phyloP scores from a whole-genome alignment of 2,888 invertebrate species.

The Drosophila multiciliata region DNA sequence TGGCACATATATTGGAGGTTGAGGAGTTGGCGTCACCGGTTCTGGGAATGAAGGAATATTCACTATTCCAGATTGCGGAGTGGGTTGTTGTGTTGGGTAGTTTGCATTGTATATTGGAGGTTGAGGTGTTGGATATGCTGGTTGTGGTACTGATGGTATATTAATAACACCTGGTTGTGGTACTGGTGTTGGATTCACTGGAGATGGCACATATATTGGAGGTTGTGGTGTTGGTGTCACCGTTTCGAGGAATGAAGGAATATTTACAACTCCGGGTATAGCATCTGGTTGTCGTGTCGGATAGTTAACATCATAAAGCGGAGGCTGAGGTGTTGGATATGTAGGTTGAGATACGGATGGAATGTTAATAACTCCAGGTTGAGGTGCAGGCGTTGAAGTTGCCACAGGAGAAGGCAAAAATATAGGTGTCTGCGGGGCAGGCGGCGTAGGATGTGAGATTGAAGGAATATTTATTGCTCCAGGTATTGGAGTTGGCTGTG shows the following conservation, averaged over 20 bases:
- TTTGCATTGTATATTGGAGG: slow-evolving; percentile 34
- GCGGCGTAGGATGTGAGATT: slow-evolving; percentile 8
- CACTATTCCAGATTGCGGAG: slow-evolving; percentile 32
- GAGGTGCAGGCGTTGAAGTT: slow-evolving; percentile 14
- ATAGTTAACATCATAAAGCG: slow-evolving; percentile 50
- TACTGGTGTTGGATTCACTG: slow-evolving; percentile 5
- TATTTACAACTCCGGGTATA: slow-evolving; percentile 39
- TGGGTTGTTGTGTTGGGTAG: slow-evolving; percentile 15
- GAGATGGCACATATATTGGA: slow-evolving; percentile 19
- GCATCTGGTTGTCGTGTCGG: slow-evolving; percentile 12
- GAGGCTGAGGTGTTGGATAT: slow-evolving; percentile 36
- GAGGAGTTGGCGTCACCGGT: slow-evolving; percentile 13
- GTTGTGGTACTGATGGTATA: slow-evolving; percentile 41
- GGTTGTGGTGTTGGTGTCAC: slow-evolving; percentile 21
- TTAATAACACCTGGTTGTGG: slow-evolving; percentile 34
- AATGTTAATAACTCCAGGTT: slow-evolving; percentile 37
- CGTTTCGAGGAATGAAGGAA: slow-evolving; percentile 31
- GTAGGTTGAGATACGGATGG: slow-evolving; percentile 56
- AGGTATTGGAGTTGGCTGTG: slow-evolving; percentile 24
- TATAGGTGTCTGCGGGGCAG: slow-evolving; percentile 23
- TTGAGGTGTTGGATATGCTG: slow-evolving; percentile 27
- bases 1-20: slow-evolving; percentile 23
- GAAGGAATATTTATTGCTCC: slow-evolving; percentile 50
- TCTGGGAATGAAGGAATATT: slow-evolving; percentile 57
- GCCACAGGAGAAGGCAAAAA: slow-evolving; percentile 10